Conservation (phyloP, 2,888 invertebrate species). For the Tricholauxania praeusta region DNA sequence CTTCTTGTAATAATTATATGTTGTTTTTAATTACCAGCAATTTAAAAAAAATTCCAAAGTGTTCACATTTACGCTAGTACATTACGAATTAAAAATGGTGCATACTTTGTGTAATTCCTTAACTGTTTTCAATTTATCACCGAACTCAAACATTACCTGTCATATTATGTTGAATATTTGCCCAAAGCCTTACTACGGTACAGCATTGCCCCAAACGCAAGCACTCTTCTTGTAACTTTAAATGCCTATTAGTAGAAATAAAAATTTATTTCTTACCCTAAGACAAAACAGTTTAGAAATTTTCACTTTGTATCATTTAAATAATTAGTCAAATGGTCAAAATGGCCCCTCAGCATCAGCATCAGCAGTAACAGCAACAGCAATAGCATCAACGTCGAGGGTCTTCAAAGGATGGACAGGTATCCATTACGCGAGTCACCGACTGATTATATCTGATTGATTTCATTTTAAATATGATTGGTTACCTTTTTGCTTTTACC, state of each 20-base stretch:
- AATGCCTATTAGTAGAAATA: no score
- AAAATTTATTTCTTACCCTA: neutral
- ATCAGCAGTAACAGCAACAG: neutral
- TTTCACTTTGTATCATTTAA: constrained; percentile 32
- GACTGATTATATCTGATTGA: constrained; percentile 29
- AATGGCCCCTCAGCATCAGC: constrained; percentile 23
- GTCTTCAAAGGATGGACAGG: constrained; percentile 18
- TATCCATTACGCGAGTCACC: constrained; percentile 17
- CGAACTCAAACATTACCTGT: constrained; percentile 59
- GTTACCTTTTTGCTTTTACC: constrained; percentile 1
- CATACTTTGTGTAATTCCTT: neutral
- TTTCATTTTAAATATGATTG: constrained; percentile 24
- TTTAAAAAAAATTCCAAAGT: no score
- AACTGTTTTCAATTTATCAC: constrained; percentile 60
- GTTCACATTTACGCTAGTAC: no score
- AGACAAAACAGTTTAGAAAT: constrained; percentile 13
- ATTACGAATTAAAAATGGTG: no score
- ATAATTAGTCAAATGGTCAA: constrained; percentile 26
- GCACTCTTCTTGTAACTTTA: no score
- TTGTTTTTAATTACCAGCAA: no score
- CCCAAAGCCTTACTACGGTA: constrained; percentile 9
- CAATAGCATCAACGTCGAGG: neutral
- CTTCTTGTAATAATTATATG: no score
- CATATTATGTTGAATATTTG: constrained; percentile 60
- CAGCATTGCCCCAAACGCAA: neutral